phyloP scores from a whole-genome alignment of 2,888 invertebrate species.

The Phortica okadai region DNA sequence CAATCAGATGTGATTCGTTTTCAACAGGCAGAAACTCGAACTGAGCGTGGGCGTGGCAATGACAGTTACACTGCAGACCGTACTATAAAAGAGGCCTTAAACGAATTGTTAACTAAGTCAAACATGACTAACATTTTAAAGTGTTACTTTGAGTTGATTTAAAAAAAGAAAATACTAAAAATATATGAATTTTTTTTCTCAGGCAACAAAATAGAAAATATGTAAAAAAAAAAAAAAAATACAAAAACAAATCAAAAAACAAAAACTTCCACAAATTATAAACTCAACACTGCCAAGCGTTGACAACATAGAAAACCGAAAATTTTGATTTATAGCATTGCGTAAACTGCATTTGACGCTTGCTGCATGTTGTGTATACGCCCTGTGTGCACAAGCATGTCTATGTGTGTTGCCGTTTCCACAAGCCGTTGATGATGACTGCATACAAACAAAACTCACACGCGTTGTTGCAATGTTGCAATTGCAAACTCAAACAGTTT shows the following conservation, averaged over 20 bases:
- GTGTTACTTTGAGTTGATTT: too few relatives aligned
- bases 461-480: background rate
- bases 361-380: conserved; percentile 27
- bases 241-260: background rate
- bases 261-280: conserved; percentile 11
- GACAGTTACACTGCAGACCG: conserved; percentile 61
- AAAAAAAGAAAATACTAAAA: too few relatives aligned
- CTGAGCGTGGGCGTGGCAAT: conserved; percentile 59
- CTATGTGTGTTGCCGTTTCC: conserved; percentile 20
- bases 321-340: conserved; percentile 25
- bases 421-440: conserved; percentile 11
- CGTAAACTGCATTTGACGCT: conserved; percentile 31
- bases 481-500: conserved; percentile 5
- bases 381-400: background rate
- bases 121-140: too few relatives aligned
- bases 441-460: background rate
- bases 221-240: background rate
- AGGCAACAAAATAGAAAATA: background rate
- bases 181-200: too few relatives aligned
- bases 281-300: conserved; percentile 10
- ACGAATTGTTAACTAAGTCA: too few relatives aligned
- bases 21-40: conserved; percentile 45
- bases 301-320: conserved; percentile 25
- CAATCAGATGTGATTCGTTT: conserved; percentile 49
- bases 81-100: too few relatives aligned